Evolutionary conservation across 2,888 invertebrate genomes (phyloP).

Genomic region (Drosophila rellima): DNA sequence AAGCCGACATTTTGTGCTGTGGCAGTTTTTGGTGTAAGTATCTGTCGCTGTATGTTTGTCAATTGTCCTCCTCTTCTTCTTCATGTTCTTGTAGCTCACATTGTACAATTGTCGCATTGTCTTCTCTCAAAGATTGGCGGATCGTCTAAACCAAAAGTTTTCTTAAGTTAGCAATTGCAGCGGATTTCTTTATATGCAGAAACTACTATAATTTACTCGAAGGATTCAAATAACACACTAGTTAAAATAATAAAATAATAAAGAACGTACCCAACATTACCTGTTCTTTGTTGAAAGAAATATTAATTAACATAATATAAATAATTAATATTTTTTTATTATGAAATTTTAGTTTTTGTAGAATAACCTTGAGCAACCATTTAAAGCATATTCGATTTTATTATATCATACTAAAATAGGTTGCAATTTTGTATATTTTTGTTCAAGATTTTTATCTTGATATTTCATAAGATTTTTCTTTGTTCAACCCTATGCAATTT

Average conservation of each 20-base stretch:
- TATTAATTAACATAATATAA: too few relatives aligned
- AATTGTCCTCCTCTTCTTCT: conserved; percentile 42
- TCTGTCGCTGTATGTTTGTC: conserved; percentile 57
- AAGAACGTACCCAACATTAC: neutral
- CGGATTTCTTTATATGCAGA: conserved; percentile 10
- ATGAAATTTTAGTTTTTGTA: too few relatives aligned
- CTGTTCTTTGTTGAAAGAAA: neutral
- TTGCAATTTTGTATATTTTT: too few relatives aligned
- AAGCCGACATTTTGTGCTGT: conserved; percentile 70
- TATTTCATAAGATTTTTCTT: too few relatives aligned
- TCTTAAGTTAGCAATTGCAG: conserved; percentile 27
- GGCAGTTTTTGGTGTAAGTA: conserved; percentile 56
- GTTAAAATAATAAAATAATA: neutral
- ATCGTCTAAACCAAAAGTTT: neutral
- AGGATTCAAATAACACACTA: neutral
- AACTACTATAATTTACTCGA: neutral
- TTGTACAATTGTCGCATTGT: conserved; percentile 61
- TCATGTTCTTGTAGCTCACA: conserved; percentile 14
- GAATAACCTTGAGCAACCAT: too few relatives aligned
- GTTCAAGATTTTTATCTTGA: too few relatives aligned
- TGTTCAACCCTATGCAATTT: too few relatives aligned
- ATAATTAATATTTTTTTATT: too few relatives aligned
- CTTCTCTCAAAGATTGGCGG: conserved; percentile 40
- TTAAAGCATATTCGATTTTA: too few relatives aligned
- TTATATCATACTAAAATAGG: too few relatives aligned